phyloP scores from a whole-genome alignment of 2,888 invertebrate genomes.

The Troglohyphantes excavatus region DNA sequence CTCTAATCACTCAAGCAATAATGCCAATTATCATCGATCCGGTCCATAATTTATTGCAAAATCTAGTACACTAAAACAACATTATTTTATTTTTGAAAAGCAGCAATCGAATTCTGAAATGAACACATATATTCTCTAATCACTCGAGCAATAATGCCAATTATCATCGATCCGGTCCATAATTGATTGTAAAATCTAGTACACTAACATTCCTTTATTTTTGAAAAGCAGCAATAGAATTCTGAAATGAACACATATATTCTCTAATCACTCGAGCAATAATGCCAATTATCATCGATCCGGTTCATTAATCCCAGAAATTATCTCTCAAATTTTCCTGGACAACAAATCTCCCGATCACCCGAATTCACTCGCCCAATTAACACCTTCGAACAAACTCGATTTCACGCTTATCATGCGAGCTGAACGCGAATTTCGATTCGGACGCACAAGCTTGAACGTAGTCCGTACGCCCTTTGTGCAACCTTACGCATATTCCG shows the following conservation, averaged over 20 bases:
- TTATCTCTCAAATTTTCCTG: constrained; percentile 38
- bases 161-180: constrained; percentile 23
- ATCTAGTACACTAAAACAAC: too few relatives aligned
- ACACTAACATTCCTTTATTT: too few relatives aligned
- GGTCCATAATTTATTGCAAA: too few relatives aligned
- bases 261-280: neutral
- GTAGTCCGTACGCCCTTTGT: neutral
- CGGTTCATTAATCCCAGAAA: constrained; percentile 39
- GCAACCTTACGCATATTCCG: constrained; percentile 40
- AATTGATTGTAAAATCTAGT: too few relatives aligned
- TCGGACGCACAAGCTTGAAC: constrained; percentile 21
- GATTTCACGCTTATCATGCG: constrained; percentile 39
- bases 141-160: neutral
- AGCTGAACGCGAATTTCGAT: constrained; percentile 21
- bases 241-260: too few relatives aligned
- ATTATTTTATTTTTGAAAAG: too few relatives aligned
- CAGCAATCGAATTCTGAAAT: too few relatives aligned
- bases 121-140: too few relatives aligned
- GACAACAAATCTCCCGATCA: constrained; percentile 46
- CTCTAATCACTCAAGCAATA: neutral
- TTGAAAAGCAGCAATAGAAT: too few relatives aligned
- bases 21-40: neutral
- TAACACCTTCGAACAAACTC: constrained; percentile 39
- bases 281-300: neutral
- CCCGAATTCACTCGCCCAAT: constrained; percentile 27